Base-by-base conservation (phyloP, 1,140 invertebrate genomes). In the Leptopilina clavipes region DNA sequence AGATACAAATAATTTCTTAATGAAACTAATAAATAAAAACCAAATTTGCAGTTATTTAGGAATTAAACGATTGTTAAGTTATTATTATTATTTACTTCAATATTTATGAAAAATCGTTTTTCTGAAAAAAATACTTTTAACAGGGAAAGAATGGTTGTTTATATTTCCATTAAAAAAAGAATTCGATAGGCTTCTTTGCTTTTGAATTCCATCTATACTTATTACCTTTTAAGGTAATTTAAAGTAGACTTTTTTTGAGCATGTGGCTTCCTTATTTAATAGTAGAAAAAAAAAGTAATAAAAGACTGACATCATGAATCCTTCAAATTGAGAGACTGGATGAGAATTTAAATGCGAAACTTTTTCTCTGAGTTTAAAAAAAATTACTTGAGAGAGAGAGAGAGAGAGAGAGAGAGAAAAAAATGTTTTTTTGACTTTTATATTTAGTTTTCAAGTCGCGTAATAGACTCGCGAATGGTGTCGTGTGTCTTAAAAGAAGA, bases 401-500 rank as follows among this genome's bases (percentile, higher is more conserved):
- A 74, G 12, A 22, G 25, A 5, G 12, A 45, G 2, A 37, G 5
- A 72, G 45, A 72, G 31, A 37, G 18, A 72, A 11, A 25, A 25
- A 65, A 22, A 65, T n/a, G n/a, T n/a, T n/a, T n/a, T n/a, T 37
- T 78, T 73, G 48, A 44, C 71, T 83, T 80, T 81, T 79, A 70
- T 76, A 76, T 31, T 90, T 88, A 79, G 82, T 85, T 88, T 86
- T 83, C 89, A 87, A 59, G 88, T 89, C 88, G 88, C 88, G 88
- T 90, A 87, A 86, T 76, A 72, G 80, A 65, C 37, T 40, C 71
- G 56, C 72, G 22, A 56, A 22, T 56, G 74, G 77, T 71, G 79
- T 70, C 72, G 72, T 22, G 77, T 71, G 79, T 70, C 72, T 74
- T 22, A 19, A 1, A 45, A 70, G 80, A 81, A 70, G 70, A 45